A percentile compares a stretch with the other conserved stretches of the same genome.
Conservation (phyloP, 1,140 invertebrate species). For the Meloidogyne chitwoodi region DNA sequence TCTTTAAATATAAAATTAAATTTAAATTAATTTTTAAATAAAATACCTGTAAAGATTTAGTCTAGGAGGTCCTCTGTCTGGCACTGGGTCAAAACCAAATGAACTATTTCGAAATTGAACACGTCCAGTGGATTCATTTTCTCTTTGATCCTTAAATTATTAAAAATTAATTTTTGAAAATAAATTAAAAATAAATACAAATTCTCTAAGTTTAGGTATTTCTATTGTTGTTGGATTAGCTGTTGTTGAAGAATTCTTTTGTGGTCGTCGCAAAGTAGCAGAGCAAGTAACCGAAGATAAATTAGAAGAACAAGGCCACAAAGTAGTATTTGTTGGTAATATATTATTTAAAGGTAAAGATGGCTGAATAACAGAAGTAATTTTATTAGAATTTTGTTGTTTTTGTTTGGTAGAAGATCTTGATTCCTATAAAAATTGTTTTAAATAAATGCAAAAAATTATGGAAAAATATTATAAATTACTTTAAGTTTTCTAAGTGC, state of each 20-base stretch:
- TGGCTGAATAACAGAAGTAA: neutral
- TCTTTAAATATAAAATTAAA: neutral
- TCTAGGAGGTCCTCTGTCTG: slow-evolving; percentile 13
- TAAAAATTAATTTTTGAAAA: neutral
- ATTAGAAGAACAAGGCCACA: neutral
- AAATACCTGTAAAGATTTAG: slow-evolving; percentile 13
- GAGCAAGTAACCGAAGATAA: neutral
- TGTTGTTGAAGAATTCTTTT: too few relatives aligned
- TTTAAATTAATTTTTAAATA: neutral
- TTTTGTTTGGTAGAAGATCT: neutral
- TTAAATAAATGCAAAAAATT: neutral
- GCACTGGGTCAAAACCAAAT: neutral
- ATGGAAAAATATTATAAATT: too few relatives aligned
- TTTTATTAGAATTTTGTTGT: neutral
- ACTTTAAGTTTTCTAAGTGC: slow-evolving; percentile 89
- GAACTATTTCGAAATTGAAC: slow-evolving; percentile 14
- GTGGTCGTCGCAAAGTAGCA: neutral
- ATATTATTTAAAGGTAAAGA: neutral
- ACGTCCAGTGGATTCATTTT: neutral
- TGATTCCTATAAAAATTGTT: neutral
- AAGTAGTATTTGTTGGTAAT: neutral
- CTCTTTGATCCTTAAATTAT: neutral
- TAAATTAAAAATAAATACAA: neutral
- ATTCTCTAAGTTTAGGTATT: neutral
- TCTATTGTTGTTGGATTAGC: too few relatives aligned